Conservation (phyloP, 2,888 invertebrate species). For the Thumatha senex region DNA sequence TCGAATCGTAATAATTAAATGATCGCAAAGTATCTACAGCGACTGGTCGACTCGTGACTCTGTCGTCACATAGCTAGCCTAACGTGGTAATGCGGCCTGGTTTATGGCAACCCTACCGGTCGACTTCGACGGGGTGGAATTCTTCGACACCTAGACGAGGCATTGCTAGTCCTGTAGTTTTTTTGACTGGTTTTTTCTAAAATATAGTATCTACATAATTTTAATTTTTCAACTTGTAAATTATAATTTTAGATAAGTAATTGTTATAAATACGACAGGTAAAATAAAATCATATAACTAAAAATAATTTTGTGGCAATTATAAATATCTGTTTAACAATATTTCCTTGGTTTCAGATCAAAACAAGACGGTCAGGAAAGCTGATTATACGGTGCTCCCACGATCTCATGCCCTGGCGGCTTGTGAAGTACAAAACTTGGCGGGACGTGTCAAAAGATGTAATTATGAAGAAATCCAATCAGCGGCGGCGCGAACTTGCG, state of each 20-base stretch:
- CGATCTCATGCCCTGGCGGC: conserved; percentile 77
- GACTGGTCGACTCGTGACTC: too few species aligned
- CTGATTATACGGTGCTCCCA: conserved; percentile 82
- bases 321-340: conserved; percentile 41
- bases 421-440: conserved; percentile 78
- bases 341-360: conserved; percentile 62
- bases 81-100: too few species aligned
- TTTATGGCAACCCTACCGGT: too few species aligned
- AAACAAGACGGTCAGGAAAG: conserved; percentile 78
- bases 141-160: too few species aligned
- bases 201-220: background rate
- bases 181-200: too few species aligned
- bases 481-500: conserved; percentile 68
- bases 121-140: too few species aligned
- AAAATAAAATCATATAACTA: background rate
- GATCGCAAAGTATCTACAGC: too few species aligned
- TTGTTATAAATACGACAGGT: background rate
- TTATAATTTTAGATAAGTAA: background rate
- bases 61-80: too few species aligned
- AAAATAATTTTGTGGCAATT: background rate
- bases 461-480: conserved; percentile 84
- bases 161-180: too few species aligned
- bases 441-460: conserved; percentile 82
- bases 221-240: background rate
- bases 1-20: background rate